Evolutionary conservation across 2,888 invertebrate genomes (phyloP), one percentile per base, ranked within the genome.

Genomic region (Apomyelois bistriatella): DNA sequence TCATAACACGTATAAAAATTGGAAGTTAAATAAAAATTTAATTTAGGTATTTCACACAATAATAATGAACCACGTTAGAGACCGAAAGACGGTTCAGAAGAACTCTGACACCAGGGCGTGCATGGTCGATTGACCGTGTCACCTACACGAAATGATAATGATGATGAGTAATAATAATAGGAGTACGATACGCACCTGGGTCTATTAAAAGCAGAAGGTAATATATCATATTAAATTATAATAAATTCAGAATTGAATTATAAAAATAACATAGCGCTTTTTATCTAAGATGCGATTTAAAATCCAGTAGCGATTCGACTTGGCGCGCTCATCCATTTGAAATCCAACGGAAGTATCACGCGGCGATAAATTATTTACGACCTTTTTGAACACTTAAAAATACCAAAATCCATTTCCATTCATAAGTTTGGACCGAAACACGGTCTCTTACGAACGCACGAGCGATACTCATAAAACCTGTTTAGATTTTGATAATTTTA

Each of bases 401-500:
- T 86, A 86, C 85, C 85, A 83, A 85, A 86, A 84, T 83, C 78
- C 85, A 86, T 88, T 87, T 81, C 85, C 90, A 90, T 90, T 90
- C 90, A 90, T 87, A 89, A 88, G 82, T 77, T 22, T 68, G 68
- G 66, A 73, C 74, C 79, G 79, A 77, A 76, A 75, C 60, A 58
- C 76, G 76, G 75, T 79, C 74, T 74, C 77, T 72, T 70, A 77
- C 76, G 72, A 64, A 78, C 80, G 79, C 86, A 82, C 85, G 82
- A 82, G 84, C 81, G 75, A 77, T 75, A 73, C 76, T 80, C 81
- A 81, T 80, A 82, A 84, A 90, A 90, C 90, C 88, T 77, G 89
- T 89, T 90, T 88, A 79, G 86, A 85, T 87, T 88, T 90, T 90
- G 89, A 90, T 90, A 87, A 90, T 90, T 90, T 90, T 90, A 90